phyloP scores from a whole-genome alignment of 2,888 invertebrate species.

The Ophion costatus region DNA sequence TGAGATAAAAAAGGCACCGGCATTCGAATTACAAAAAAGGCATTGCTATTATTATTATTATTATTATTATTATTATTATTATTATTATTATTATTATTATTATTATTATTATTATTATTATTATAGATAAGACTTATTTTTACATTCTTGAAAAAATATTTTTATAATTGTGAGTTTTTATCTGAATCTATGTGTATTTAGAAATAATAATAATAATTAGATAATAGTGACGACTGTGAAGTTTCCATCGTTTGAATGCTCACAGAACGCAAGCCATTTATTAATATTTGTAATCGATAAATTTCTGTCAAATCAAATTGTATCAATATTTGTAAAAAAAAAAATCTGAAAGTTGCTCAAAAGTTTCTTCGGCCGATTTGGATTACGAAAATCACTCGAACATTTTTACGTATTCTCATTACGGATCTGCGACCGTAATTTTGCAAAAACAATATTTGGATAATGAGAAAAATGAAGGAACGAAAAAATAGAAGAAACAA shows the following conservation, averaged over 20 bases:
- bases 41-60: no score
- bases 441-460: not conserved
- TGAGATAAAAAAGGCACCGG: no score
- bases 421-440: not conserved
- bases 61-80: no score
- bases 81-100: no score
- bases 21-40: no score
- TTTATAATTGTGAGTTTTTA: not conserved
- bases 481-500: not conserved
- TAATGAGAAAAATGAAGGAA: not conserved
- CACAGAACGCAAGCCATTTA: not conserved
- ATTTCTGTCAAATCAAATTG: no score
- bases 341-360: not conserved
- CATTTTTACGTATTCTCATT: not conserved
- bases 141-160: not conserved
- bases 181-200: not conserved
- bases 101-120: no score
- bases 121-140: not conserved
- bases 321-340: no score
- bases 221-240: not conserved
- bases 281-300: no score
- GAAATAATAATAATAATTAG: no score
- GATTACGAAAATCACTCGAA: not conserved
- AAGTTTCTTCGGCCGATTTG: not conserved
- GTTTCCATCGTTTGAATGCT: constrained; percentile 1